Percentiles rank a stretch among this genome's conserved stretches.
Evolutionary conservation across 2,888 invertebrate genomes (phyloP).

Genomic region (Clepsis dumicolana): DNA sequence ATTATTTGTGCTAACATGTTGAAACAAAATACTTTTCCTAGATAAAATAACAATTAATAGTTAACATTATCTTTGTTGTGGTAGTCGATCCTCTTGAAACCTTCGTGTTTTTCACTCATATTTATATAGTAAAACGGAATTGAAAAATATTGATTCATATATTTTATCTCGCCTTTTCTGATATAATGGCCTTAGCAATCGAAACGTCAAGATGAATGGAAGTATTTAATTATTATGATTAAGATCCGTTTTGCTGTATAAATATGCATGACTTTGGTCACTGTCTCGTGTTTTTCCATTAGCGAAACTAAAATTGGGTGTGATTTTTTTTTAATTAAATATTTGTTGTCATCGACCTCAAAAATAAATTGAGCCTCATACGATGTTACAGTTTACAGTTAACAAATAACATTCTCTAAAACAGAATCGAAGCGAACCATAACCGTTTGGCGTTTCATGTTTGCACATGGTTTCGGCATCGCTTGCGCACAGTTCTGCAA

Average conservation of each 20-base stretch:
- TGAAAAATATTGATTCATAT: not conserved
- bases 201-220: not conserved
- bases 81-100: not conserved
- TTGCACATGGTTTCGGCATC: constrained; percentile 9
- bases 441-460: constrained; percentile 12
- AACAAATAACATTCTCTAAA: not conserved
- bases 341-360: not conserved
- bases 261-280: not conserved
- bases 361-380: not conserved
- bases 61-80: not conserved
- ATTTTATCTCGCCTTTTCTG: no score
- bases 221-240: not conserved
- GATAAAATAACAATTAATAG: no score
- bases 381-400: not conserved
- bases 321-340: not conserved
- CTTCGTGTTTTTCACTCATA: not conserved
- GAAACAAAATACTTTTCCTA: no score
- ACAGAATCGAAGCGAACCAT: constrained; percentile 34
- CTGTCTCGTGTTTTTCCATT: not conserved
- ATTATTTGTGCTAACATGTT: not conserved
- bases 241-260: not conserved
- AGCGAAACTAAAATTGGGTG: not conserved
- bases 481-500: constrained; percentile 23
- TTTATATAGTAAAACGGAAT: not conserved
- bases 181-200: not conserved